Conservation (phyloP, 2,797 vertebrate species). For the Astyanax mexicanus region DNA sequence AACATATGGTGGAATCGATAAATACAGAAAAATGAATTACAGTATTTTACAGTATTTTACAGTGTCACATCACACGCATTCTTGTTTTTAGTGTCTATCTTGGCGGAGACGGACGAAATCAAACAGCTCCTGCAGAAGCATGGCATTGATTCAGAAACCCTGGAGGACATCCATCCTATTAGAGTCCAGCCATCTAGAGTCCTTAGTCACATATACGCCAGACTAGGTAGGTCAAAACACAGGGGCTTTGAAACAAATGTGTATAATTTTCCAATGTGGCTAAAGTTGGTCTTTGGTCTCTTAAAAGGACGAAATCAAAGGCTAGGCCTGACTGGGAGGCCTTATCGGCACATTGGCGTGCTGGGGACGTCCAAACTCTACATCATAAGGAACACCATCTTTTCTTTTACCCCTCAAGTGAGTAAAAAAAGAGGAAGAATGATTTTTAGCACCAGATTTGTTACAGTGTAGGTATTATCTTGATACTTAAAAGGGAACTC, state of each 20-base stretch:
- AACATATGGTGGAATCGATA: no score
- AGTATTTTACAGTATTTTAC: neutral
- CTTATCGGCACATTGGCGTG: constrained; percentile 92
- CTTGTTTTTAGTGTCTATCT: constrained; percentile 83
- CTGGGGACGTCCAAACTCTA: constrained; percentile 97
- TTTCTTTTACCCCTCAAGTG: constrained; percentile 96
- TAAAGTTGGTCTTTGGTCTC: neutral
- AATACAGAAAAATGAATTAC: no score
- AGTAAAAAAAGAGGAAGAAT: neutral
- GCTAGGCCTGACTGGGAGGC: constrained; percentile 90
- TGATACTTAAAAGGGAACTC: no score
- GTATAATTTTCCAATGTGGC: neutral
- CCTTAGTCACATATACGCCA: constrained; percentile 95
- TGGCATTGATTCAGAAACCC: constrained; percentile 85
- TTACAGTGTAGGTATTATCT: no score
- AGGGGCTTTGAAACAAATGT: neutral
- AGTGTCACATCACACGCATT: neutral
- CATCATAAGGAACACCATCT: constrained; percentile 89
- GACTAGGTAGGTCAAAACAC: constrained; percentile 80
- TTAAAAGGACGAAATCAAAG: constrained; percentile 86
- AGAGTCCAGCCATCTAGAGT: constrained; percentile 94
- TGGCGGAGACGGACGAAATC: constrained; percentile 92
- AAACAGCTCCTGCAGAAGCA: constrained; percentile 85
- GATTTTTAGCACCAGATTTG: no score
- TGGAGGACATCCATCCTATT: constrained; percentile 89